Base-by-base conservation (phyloP, 2,797 vertebrate genomes). In the Pseudomugil tenellus region DNA sequence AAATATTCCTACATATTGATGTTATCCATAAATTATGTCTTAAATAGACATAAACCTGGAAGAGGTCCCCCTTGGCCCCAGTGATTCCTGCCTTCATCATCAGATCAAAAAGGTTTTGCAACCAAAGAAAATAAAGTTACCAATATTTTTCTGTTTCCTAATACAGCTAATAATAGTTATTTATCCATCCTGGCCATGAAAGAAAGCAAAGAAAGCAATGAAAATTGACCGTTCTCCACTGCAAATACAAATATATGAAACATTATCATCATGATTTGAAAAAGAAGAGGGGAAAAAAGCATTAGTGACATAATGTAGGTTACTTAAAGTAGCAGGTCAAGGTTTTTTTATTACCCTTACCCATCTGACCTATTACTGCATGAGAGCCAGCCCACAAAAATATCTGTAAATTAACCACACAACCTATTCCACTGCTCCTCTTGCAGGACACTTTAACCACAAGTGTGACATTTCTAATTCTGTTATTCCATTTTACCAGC, bases 391-490 rank as follows among this genome's bases (percentile, higher is more conserved):
- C 11, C 31, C 34, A 28, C 41, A 58, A 51, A 57, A 58, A 58
- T 46, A 67, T 35, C 31, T 49, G 23, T 58, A 49, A 49, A 67
- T 58, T 43, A 57, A 48, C 53, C 39, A 25, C 28, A 41, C 17
- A 66, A 51, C 43, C 23, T 13, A 58, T 67, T 31, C 43, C 55
- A 16, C 34, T 19, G 43, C 55, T 67, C 31, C 64, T 28, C 8
- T 16, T 67, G 55, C 55, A 58, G 64, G 29, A 67, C 31, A 67
- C 64, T 25, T 67, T 57, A 51, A 34, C 53, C 39, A 48, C 32
- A 57, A 67, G 23, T 58, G 64, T 35, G 43, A 58, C 55, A 58
- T 67, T 49, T 67, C 55, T 67, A 51, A 67, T 58, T 67, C 64
- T 34, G 43, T 58, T 67, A 58, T 67, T 58, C 43, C 43, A 67